A percentile compares a stretch with the other conserved stretches of the same genome.
Evolutionary conservation across 2,888 invertebrate genomes (phyloP).

Genomic region (Dynastes grantii): DNA sequence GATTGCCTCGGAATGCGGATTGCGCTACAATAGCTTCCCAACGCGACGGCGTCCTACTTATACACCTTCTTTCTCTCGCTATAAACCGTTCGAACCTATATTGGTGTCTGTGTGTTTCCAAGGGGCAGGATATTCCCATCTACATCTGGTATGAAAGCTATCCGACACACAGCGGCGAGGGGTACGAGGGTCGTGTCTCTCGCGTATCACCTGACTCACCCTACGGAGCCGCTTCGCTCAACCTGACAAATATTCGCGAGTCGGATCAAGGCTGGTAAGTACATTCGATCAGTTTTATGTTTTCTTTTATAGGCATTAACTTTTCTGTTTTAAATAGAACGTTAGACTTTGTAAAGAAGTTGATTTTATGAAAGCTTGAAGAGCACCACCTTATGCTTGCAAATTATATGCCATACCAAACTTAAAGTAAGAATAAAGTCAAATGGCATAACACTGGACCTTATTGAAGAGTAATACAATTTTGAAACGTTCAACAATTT

Average conservation of each 20-base stretch:
- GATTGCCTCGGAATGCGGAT: slow-evolving; percentile 6
- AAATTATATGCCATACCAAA: too few relatives aligned
- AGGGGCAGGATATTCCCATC: slow-evolving; percentile 97
- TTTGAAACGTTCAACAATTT: too few relatives aligned
- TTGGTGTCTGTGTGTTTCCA: slow-evolving; percentile 58
- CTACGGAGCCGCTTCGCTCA: slow-evolving; percentile 94
- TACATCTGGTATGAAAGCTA: slow-evolving; percentile 99
- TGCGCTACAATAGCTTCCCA: slow-evolving; percentile 34
- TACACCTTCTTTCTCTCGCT: not conserved
- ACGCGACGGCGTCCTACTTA: not conserved
- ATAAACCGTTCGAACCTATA: slow-evolving; percentile 26
- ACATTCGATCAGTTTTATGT: slow-evolving; percentile 70
- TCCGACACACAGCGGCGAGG: slow-evolving; percentile 96
- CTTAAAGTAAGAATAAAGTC: too few relatives aligned
- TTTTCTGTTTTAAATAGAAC: not conserved
- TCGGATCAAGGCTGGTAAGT: slow-evolving; percentile 98
- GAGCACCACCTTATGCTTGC: too few relatives aligned
- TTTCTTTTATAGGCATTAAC: slow-evolving; percentile 55
- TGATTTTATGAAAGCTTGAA: too few relatives aligned
- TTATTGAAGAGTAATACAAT: too few relatives aligned
- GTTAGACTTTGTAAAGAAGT: not conserved
- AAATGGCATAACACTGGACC: too few relatives aligned
- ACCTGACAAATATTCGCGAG: slow-evolving; percentile 94
- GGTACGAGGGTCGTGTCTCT: slow-evolving; percentile 93
- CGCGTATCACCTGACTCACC: slow-evolving; percentile 90